Conservation (phyloP, 64 coral and sea anemone species). For the Pocillopora verrucosa region DNA sequence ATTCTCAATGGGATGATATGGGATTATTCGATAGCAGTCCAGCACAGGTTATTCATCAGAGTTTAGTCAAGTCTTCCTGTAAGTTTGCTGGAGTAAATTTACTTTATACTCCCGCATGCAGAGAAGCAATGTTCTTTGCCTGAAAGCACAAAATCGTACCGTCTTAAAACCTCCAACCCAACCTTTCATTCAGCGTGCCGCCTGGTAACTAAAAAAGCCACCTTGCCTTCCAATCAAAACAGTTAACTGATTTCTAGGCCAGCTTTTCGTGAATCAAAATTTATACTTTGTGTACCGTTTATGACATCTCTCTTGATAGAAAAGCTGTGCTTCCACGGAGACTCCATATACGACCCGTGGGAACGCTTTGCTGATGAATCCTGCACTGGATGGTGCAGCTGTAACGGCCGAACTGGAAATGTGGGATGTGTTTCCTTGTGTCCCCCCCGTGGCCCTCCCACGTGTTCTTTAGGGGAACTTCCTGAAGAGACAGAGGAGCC, state of each 20-base stretch:
- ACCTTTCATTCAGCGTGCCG: neutral
- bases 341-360: neutral
- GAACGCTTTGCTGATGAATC: neutral
- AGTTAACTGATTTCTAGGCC: too few species aligned
- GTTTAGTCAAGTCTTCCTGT: too few species aligned
- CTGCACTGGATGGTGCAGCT: conserved; percentile 8
- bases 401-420: neutral
- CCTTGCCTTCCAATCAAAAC: too few species aligned
- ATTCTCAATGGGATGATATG: too few species aligned
- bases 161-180: neutral
- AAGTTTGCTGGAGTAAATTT: too few species aligned
- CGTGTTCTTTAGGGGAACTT: neutral
- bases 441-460: neutral
- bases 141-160: too few species aligned
- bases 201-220: too few species aligned
- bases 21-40: too few species aligned
- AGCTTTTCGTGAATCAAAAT: too few species aligned
- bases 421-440: conserved; percentile 28
- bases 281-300: neutral
- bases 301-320: neutral
- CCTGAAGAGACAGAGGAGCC: neutral
- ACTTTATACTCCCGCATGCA: too few species aligned
- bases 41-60: too few species aligned
- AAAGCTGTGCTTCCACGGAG: neutral
- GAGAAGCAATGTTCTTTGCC: too few species aligned